These are phyloP conservation scores for Tyria jacobaeae DNA, from an alignment of 2,888 invertebrate genomes.

Conservation along the genomic window DNA sequence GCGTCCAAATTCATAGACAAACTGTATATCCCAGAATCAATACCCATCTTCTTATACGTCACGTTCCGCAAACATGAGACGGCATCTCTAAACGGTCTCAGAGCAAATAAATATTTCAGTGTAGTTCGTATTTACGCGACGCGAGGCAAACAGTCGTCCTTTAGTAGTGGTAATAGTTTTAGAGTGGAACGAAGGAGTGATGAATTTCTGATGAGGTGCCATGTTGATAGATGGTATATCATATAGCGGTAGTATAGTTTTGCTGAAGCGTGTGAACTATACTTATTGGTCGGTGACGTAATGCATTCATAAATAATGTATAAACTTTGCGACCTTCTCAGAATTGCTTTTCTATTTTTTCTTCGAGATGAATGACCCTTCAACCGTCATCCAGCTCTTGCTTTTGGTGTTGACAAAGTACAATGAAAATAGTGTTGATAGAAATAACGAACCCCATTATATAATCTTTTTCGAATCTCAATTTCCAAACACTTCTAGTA, in stretches of 20 bases:
- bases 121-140: constrained; percentile 61
- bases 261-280: constrained; percentile 1
- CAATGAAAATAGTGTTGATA: background rate
- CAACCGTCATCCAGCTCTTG: background rate
- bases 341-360: background rate
- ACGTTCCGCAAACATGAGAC: constrained; percentile 62
- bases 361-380: background rate
- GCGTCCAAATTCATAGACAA: constrained; percentile 51
- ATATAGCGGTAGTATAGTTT: constrained; percentile 9
- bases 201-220: constrained; percentile 33
- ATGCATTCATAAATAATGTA: background rate
- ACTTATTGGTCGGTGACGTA: background rate
- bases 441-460: no score
- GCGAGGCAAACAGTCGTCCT: constrained; percentile 36
- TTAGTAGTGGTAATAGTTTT: constrained; percentile 42
- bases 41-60: constrained; percentile 54
- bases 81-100: constrained; percentile 51
- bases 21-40: constrained; percentile 48
- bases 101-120: constrained; percentile 62
- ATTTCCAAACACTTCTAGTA: no score
- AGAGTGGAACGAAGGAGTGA: constrained; percentile 23
- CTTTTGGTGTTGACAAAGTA: background rate
- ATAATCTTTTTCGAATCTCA: background rate
- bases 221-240: constrained; percentile 18
- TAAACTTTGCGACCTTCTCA: background rate